Evolutionary conservation across 2,888 invertebrate species (phyloP).

Genomic region (Trachelus iudaicus): DNA sequence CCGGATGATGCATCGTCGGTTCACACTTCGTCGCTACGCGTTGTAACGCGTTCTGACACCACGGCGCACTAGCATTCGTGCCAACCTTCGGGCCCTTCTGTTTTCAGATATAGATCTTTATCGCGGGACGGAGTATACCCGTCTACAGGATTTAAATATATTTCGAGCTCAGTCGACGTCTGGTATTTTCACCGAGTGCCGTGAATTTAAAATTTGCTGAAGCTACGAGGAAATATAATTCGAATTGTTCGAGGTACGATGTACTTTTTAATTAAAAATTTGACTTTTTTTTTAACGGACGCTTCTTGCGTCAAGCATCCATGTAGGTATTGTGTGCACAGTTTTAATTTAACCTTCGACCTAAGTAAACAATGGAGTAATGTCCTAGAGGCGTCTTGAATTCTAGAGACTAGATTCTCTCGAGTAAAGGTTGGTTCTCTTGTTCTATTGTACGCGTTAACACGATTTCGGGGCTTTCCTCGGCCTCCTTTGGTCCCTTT

Average conservation of each 20-base stretch:
- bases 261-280: neutral
- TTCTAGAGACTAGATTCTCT: neutral
- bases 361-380: neutral
- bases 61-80: neutral
- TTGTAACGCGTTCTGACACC: neutral
- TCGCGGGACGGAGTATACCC: neutral
- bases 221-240: neutral
- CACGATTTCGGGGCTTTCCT: constrained; percentile 3
- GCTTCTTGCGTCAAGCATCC: neutral
- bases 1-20: constrained; percentile 14
- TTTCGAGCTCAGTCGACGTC: neutral
- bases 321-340: neutral
- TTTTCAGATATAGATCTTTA: neutral
- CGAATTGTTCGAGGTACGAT: neutral
- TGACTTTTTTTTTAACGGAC: neutral
- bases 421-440: neutral
- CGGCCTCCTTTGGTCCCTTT: neutral
- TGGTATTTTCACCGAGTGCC: neutral
- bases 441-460: constrained; percentile 8
- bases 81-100: neutral
- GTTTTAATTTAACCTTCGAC: neutral
- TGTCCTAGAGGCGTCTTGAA: neutral
- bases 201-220: neutral
- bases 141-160: neutral
- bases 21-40: constrained; percentile 16